A percentile compares a stretch with the other conserved stretches of the same genome.
These are phyloP conservation scores for Heliconius cydno DNA, from an alignment of 2,888 invertebrate genomes.

Conservation along the genomic window DNA sequence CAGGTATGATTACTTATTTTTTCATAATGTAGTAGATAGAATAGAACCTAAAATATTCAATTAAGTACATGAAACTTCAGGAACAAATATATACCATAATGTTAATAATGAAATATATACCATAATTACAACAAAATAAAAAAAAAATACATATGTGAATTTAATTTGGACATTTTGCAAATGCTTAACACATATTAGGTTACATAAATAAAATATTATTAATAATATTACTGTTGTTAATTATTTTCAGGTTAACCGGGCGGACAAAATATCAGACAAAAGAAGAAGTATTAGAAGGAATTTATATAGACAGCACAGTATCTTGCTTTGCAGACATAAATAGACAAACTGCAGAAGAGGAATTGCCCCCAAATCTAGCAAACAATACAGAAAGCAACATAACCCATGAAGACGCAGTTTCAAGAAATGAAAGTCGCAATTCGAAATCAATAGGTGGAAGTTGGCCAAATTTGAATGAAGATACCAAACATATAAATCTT, in stretches of 20 bases:
- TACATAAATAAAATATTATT: neutral
- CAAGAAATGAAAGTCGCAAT: conserved; percentile 68
- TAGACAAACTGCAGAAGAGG: conserved; percentile 67
- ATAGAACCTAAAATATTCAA: neutral
- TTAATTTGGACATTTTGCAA: neutral
- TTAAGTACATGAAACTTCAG: neutral
- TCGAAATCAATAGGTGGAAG: conserved; percentile 76
- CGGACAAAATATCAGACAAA: conserved; percentile 80
- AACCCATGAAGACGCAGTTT: conserved; percentile 69
- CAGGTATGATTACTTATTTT: conserved; percentile 77
- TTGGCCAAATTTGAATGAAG: conserved; percentile 79
- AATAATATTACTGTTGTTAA: neutral
- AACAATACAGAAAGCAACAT: conserved; percentile 63
- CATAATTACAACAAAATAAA: neutral
- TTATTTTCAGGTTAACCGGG: conserved; percentile 70
- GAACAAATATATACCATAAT: neutral
- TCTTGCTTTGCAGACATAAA: conserved; percentile 81
- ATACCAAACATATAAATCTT: conserved; percentile 70
- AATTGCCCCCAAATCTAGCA: conserved; percentile 51
- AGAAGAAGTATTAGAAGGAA: conserved; percentile 79
- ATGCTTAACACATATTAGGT: neutral
- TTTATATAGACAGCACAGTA: conserved; percentile 80
- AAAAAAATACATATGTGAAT: neutral
- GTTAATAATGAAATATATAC: neutral
- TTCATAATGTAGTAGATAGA: neutral